Conservation (phyloP, 2,888 invertebrate genomes). For the Bibio marci region DNA sequence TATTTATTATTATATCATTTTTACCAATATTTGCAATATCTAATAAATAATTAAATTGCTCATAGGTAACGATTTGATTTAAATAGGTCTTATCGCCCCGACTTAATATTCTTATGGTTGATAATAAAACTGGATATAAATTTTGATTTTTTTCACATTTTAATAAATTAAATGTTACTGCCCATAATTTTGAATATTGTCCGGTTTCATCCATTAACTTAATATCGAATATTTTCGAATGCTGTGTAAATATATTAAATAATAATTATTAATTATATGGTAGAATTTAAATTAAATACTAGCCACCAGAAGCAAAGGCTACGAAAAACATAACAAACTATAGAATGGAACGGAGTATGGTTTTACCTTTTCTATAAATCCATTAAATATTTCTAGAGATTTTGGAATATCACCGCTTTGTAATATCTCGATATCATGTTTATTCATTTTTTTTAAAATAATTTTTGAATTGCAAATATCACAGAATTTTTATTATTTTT, state of each 20-base stretch:
- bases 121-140: constrained; percentile 20
- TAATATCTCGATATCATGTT: constrained; percentile 20
- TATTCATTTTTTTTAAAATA: too few species aligned
- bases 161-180: constrained; percentile 21
- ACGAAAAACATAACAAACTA: too few species aligned
- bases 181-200: constrained; percentile 26
- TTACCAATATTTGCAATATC: constrained; percentile 43
- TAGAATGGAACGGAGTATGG: too few species aligned
- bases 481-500: too few species aligned
- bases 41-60: constrained; percentile 49
- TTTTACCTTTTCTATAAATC: constrained; percentile 22
- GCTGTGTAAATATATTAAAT: too few species aligned
- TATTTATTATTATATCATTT: constrained; percentile 25
- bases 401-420: constrained; percentile 17
- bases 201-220: constrained; percentile 22
- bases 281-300: too few species aligned
- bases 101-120: constrained; percentile 35
- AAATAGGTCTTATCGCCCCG: constrained; percentile 63
- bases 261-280: too few species aligned
- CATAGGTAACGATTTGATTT: constrained; percentile 46
- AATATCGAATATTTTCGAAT: constrained; percentile 24
- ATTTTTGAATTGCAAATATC: too few species aligned
- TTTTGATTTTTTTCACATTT: constrained; percentile 16
- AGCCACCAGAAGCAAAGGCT: too few species aligned
- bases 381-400: constrained; percentile 17